These are phyloP conservation scores for Peromyscus polionotus DNA, from an alignment of 2,113 vertebrate genomes.

Conservation along the genomic window DNA sequence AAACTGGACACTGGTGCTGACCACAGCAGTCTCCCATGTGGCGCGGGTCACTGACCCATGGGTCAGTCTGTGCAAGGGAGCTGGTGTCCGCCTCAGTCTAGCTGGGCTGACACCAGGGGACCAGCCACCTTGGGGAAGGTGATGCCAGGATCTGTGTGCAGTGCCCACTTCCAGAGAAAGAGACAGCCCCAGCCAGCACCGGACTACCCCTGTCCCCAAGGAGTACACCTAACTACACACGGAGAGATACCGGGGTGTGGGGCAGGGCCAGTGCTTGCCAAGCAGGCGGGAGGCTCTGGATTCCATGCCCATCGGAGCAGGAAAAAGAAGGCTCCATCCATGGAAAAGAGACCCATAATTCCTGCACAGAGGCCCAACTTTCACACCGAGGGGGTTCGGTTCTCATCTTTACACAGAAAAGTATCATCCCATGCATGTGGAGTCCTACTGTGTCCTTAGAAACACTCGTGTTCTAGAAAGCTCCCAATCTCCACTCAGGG, in stretches of 20 bases:
- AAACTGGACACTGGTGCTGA: constrained; percentile 76
- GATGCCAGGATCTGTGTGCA: neutral
- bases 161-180: neutral
- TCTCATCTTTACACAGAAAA: neutral
- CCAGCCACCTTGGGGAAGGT: neutral
- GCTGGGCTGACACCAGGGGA: neutral
- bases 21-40: constrained; percentile 34
- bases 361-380: neutral
- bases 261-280: neutral
- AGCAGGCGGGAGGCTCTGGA: neutral
- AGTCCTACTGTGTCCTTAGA: neutral
- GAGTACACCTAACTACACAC: neutral
- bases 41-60: neutral
- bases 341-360: neutral
- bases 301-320: neutral
- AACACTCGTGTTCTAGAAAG: neutral
- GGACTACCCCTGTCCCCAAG: neutral
- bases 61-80: neutral
- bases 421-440: neutral
- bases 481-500: neutral
- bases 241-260: neutral
- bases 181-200: neutral
- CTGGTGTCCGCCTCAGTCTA: neutral
- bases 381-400: neutral
- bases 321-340: neutral